Evolutionary conservation across 2,888 invertebrate species (phyloP), one percentile per base, ranked within the genome.

Genomic region (Diplolepis rosae): DNA sequence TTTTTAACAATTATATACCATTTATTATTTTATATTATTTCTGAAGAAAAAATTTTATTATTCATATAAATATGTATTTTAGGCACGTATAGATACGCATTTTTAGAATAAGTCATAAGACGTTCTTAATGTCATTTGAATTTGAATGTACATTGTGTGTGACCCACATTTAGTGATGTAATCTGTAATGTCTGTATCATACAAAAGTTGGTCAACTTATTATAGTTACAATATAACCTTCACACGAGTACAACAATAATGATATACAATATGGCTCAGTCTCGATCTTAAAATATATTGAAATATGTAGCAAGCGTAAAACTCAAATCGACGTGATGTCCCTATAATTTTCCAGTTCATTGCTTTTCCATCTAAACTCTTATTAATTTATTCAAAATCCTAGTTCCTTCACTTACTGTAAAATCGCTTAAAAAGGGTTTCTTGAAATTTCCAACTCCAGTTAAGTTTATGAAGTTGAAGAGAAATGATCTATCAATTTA

Each of bases 131-230:
- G n/a, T n/a, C n/a, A n/a, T n/a, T n/a, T n/a, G n/a, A n/a, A n/a
- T n/a, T n/a, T n/a, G n/a, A n/a, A n/a, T n/a, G n/a, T n/a, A n/a
- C 6, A n/a, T 42, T 39, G 32, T 42, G 32, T 54, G 50, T 52
- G 73, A 52, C 70, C 70, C 28, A 73, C 65, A 65, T 70, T 54
- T 6, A 11, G 35, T 70, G 70, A 70, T 22, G 73, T 68, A 73
- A 73, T 51, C 6, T 35, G 28, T 51, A n/a, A 28, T 15, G 56
- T 56, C 48, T 15, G 56, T 56, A 30, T 35, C 35, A 11, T 32
- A 32, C 18, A 67, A 32, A 35, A 51, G 30, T 45, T 65, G 45
- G 28, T 48, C 65, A 24, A 27, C 65, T 42, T 13, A 13, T n/a
- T n/a, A 65, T 65, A 22, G 42, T 28, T 65, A 45, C 15, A 65